These are phyloP conservation scores for Halcyon senegalensis DNA, from an alignment of 2,113 vertebrate genomes.

Conservation along the genomic window DNA sequence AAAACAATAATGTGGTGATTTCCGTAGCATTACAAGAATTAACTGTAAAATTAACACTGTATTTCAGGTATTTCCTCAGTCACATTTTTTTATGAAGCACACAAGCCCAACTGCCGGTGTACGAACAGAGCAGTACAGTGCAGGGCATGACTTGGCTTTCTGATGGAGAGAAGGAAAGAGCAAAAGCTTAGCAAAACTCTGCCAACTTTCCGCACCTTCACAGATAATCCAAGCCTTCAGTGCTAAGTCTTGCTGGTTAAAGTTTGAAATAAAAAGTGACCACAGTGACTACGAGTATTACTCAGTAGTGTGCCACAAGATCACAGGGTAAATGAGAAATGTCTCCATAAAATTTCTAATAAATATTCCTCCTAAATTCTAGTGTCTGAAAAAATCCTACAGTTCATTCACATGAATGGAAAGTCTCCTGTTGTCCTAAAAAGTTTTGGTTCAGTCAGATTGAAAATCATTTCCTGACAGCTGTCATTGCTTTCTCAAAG, in stretches of 20 bases:
- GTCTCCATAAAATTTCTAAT: neutral
- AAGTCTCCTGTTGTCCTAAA: neutral
- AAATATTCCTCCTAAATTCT: neutral
- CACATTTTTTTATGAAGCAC: neutral
- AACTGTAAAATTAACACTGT: neutral
- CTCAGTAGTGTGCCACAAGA: neutral
- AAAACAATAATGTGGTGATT: neutral
- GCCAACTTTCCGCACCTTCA: neutral
- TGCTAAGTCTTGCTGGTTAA: neutral
- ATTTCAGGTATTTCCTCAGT: neutral
- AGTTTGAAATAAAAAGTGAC: neutral
- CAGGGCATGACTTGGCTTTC: neutral
- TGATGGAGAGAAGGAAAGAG: neutral
- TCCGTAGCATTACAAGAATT: neutral
- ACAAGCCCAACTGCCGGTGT: neutral
- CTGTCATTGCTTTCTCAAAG: conserved; percentile 49
- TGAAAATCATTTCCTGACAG: conserved; percentile 57
- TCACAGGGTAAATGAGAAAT: neutral
- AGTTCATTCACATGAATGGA: neutral
- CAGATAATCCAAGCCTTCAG: neutral
- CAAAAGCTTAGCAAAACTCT: neutral
- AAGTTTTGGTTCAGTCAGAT: neutral
- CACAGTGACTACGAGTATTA: neutral
- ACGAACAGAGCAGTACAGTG: neutral
- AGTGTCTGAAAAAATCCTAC: neutral